Percentiles rank a stretch among this genome's conserved stretches.
Evolutionary conservation across 2,113 vertebrate species (phyloP).

Genomic region (Romanogobio albipinnatus): DNA sequence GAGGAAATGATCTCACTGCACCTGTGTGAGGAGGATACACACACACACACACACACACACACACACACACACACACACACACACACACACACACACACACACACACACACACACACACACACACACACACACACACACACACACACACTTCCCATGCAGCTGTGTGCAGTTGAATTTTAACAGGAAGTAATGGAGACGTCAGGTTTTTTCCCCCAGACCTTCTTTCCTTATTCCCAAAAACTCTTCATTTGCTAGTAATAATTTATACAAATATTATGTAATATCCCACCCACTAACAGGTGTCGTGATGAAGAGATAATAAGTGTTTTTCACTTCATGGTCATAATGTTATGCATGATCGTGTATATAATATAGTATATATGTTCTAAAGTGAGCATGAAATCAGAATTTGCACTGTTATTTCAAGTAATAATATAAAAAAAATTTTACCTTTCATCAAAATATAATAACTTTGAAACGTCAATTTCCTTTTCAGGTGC

Average conservation of each 20-base stretch:
- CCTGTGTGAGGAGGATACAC: conserved; percentile 65
- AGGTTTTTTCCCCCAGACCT: conserved; percentile 41
- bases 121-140: neutral
- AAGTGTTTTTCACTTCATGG: too few species aligned
- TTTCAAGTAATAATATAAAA: neutral
- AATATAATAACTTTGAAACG: too few species aligned
- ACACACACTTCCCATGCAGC: conserved; percentile 71
- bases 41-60: conserved; percentile 41
- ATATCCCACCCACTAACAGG: too few species aligned
- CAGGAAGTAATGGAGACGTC: conserved; percentile 60
- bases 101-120: conserved; percentile 14
- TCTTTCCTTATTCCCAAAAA: conserved; percentile 15
- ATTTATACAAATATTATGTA: neutral
- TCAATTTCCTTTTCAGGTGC: too few species aligned
- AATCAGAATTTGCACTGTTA: neutral
- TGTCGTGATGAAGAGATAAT: too few species aligned
- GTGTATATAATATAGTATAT: too few species aligned
- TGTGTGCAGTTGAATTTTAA: conserved; percentile 68
- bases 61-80: too few species aligned
- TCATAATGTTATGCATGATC: too few species aligned
- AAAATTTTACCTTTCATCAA: too few species aligned
- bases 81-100: neutral
- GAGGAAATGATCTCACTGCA: conserved; percentile 79
- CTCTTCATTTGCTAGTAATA: neutral
- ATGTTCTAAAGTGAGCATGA: neutral